A percentile compares a stretch with the other conserved stretches of the same genome.
These are phyloP conservation scores for Himalopsyche japonica DNA, from an alignment of 2,888 invertebrate genomes.

Conservation along the genomic window DNA sequence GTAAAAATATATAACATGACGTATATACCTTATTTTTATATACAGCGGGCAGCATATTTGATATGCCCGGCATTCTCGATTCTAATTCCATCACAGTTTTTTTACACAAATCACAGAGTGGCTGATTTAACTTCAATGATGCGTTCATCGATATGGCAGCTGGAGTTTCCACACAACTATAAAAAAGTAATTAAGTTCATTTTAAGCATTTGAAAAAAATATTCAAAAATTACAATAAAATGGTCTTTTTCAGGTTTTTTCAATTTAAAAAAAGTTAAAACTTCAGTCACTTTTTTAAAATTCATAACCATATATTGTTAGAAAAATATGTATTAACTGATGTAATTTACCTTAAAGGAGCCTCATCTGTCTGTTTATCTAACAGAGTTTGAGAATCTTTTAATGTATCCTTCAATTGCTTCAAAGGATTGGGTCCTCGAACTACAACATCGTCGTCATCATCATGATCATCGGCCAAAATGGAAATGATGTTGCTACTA, in stretches of 20 bases:
- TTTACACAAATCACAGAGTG: conserved; percentile 61
- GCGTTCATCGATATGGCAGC: conserved; percentile 19
- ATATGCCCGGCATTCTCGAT: conserved; percentile 54
- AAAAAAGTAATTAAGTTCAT: neutral
- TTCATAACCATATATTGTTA: too few species aligned
- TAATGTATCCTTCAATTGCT: conserved; percentile 50
- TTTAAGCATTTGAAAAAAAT: neutral
- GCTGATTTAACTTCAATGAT: conserved; percentile 31
- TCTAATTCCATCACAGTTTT: conserved; percentile 52
- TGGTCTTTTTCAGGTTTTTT: too few species aligned
- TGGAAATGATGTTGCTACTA: neutral
- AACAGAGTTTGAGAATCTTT: conserved; percentile 56
- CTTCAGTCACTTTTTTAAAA: too few species aligned
- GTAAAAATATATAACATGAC: neutral
- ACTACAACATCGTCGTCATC: conserved; percentile 41
- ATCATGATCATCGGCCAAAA: conserved; percentile 32
- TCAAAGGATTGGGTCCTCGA: conserved; percentile 51
- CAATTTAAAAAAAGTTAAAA: too few species aligned
- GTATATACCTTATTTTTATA: conserved; percentile 23
- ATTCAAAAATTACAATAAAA: neutral
- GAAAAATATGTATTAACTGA: too few species aligned
- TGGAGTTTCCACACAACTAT: neutral
- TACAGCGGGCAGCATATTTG: conserved; percentile 53
- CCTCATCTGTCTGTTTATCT: neutral
- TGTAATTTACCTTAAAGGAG: neutral